Evolutionary conservation across 1,140 invertebrate species (phyloP).

Genomic region (Ectropis grisescens): DNA sequence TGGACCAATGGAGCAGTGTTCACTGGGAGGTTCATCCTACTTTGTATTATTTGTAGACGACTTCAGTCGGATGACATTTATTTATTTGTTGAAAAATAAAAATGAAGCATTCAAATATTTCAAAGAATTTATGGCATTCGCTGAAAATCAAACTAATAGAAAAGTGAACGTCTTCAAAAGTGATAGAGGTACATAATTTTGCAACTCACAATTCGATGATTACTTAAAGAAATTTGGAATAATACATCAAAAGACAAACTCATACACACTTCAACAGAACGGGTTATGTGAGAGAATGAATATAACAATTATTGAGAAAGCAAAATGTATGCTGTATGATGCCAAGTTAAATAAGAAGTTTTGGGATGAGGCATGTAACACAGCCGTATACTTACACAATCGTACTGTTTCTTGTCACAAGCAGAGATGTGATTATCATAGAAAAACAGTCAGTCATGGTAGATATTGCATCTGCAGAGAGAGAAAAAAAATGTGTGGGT

Average conservation of each 20-base stretch:
- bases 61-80: slow-evolving; percentile 25
- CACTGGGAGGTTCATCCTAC: slow-evolving; percentile 28
- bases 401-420: too few relatives aligned
- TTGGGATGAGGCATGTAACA: not conserved
- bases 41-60: slow-evolving; percentile 56
- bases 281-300: too few relatives aligned
- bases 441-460: too few relatives aligned
- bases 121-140: slow-evolving; percentile 33
- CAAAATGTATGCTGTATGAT: not conserved
- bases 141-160: too few relatives aligned
- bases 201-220: slow-evolving; percentile 22
- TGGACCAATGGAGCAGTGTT: too few relatives aligned
- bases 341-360: not conserved
- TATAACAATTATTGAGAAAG: too few relatives aligned
- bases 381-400: not conserved
- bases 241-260: slow-evolving; percentile 20
- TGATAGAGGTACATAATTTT: slow-evolving; percentile 46
- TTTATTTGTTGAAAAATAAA: slow-evolving; percentile 25
- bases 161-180: slow-evolving; percentile 28
- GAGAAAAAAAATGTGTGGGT: slow-evolving; percentile 2
- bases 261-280: not conserved
- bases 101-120: slow-evolving; percentile 17
- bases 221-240: too few relatives aligned
- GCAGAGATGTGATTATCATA: too few relatives aligned
- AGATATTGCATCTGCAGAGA: not conserved